Evolutionary conservation across 2,113 vertebrate genomes (phyloP).

Genomic region (Cariama cristata): DNA sequence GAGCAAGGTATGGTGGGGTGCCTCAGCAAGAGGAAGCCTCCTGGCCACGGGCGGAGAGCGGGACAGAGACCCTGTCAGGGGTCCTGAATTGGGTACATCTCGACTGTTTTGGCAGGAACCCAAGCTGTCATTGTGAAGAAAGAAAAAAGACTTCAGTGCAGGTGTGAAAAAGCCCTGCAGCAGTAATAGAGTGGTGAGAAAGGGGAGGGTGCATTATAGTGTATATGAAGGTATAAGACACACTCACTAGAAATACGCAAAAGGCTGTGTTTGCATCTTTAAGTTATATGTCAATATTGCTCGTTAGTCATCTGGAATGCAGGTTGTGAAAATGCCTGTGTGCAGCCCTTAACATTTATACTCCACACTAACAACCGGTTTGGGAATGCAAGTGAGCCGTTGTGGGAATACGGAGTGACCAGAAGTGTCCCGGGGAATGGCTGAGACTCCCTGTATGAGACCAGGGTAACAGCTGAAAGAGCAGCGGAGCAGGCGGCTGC

Average conservation of each 20-base stretch:
- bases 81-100: fast-evolving
- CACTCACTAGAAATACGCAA: not conserved
- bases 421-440: fast-evolving
- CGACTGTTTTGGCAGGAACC: not conserved
- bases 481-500: not conserved
- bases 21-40: not conserved
- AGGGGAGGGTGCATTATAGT: no score
- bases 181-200: not conserved
- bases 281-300: not conserved
- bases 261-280: not conserved
- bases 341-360: not conserved
- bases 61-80: not conserved
- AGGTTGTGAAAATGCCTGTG: not conserved
- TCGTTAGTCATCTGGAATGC: not conserved
- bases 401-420: not conserved
- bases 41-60: not conserved
- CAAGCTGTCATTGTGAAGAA: not conserved
- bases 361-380: not conserved
- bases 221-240: not conserved
- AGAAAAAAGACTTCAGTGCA: not conserved
- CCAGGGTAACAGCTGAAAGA: fast-evolving
- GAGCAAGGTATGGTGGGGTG: not conserved
- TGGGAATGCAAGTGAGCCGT: not conserved
- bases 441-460: not conserved
- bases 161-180: not conserved